phyloP scores from a whole-genome alignment of 2,113 vertebrate genomes.

The Seriola dumerili region DNA sequence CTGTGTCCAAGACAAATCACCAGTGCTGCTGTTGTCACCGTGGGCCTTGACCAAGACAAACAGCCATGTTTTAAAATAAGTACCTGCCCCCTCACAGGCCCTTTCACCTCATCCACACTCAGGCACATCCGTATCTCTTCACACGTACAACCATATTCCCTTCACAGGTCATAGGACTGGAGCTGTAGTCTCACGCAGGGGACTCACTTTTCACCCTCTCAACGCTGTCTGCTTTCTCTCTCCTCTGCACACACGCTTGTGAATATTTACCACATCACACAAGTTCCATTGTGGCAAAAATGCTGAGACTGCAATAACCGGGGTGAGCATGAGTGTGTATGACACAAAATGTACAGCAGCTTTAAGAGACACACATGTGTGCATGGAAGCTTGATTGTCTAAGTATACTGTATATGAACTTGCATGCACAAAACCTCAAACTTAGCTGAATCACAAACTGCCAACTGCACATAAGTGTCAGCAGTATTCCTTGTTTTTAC shows the following conservation, averaged over 20 bases:
- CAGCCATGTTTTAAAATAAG: slow-evolving; percentile 80
- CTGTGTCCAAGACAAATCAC: slow-evolving; percentile 85
- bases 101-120: slow-evolving; percentile 66
- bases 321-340: slow-evolving; percentile 54
- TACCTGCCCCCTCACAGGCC: slow-evolving; percentile 62
- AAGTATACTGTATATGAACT: slow-evolving; percentile 33
- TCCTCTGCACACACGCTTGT: slow-evolving; percentile 38
- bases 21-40: slow-evolving; percentile 79
- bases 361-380: slow-evolving; percentile 37
- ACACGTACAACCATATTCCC: slow-evolving; percentile 68
- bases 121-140: slow-evolving; percentile 67
- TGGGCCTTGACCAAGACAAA: slow-evolving; percentile 82
- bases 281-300: slow-evolving; percentile 50
- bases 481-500: slow-evolving; percentile 73
- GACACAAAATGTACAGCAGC: slow-evolving; percentile 52
- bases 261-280: slow-evolving; percentile 78
- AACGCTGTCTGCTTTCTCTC: slow-evolving; percentile 50
- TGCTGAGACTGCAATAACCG: slow-evolving; percentile 57
- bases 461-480: slow-evolving; percentile 76
- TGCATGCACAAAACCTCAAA: slow-evolving; percentile 54
- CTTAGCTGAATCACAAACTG: slow-evolving; percentile 72
- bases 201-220: slow-evolving; percentile 71
- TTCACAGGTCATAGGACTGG: slow-evolving; percentile 78
- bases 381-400: slow-evolving; percentile 17
- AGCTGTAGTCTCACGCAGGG: slow-evolving; percentile 57